These are phyloP conservation scores for Steinernema hermaphroditum DNA, from an alignment of 2,888 invertebrate species.

Conservation along the genomic window DNA sequence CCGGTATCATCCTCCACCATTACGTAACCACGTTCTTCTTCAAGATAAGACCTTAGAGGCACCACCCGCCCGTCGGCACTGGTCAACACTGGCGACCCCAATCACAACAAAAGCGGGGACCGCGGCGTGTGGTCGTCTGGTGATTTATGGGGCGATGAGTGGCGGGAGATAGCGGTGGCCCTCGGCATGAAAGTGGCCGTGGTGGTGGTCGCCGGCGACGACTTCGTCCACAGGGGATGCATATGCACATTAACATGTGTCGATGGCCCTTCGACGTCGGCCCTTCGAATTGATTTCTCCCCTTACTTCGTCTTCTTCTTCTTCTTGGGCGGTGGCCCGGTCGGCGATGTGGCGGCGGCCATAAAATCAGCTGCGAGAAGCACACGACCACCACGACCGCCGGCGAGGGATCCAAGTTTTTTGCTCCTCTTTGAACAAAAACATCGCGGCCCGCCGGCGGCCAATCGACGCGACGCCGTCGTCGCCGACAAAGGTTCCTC, in stretches of 20 bases:
- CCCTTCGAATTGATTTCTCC: constrained; percentile 25
- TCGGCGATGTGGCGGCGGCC: not conserved
- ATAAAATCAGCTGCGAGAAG: constrained; percentile 21
- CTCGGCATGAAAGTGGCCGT: no score
- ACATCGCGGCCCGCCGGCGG: not conserved
- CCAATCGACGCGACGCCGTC: not conserved
- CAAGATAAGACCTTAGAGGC: no score
- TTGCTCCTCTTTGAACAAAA: constrained; percentile 15
- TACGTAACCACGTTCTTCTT: no score
- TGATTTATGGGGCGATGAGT: constrained; percentile 5
- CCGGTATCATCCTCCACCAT: no score
- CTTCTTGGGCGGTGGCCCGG: not conserved
- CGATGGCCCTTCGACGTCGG: constrained; percentile 27
- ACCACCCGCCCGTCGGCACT: not conserved
- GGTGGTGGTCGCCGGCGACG: not conserved
- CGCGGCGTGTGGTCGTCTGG: constrained; percentile 12
- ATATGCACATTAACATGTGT: constrained; percentile 31
- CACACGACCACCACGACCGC: no score
- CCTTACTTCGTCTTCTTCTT: not conserved
- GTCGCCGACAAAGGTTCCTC: not conserved
- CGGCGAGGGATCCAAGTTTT: constrained; percentile 16
- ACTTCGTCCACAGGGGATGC: not conserved
- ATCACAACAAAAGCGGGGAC: not conserved
- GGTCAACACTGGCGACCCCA: constrained; percentile 11
- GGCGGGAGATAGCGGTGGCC: no score